Conservation (phyloP, 1,140 invertebrate species). For the Zaprionus africanus region DNA sequence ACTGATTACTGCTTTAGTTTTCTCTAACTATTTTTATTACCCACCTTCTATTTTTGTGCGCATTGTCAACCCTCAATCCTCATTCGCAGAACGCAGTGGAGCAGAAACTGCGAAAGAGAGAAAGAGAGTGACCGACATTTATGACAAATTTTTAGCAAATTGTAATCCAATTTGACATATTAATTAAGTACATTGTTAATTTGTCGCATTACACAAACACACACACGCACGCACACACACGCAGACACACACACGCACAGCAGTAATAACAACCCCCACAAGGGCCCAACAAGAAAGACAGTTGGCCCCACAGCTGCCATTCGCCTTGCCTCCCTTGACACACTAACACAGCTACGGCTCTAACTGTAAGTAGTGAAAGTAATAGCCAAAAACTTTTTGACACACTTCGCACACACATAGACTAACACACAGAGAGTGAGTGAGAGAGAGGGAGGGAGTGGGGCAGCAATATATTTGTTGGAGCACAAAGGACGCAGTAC, state of each 20-base stretch:
- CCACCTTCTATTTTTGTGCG: neutral
- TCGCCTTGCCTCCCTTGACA: constrained; percentile 8
- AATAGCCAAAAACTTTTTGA: constrained; percentile 73
- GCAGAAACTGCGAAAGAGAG: constrained; percentile 10
- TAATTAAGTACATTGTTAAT: constrained; percentile 80
- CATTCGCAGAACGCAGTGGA: neutral
- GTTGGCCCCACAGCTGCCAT: constrained; percentile 16
- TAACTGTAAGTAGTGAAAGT: constrained; percentile 75
- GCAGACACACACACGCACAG: neutral
- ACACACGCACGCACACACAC: constrained; percentile 50
- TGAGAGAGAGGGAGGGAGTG: neutral
- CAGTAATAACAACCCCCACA: constrained; percentile 41
- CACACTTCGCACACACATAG: constrained; percentile 59
- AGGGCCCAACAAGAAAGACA: constrained; percentile 8
- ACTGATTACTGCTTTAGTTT: neutral
- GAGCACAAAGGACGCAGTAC: constrained; percentile 50
- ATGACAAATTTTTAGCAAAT: constrained; percentile 80
- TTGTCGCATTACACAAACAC: constrained; percentile 71
- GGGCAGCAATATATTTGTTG: constrained; percentile 27
- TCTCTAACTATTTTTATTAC: neutral
- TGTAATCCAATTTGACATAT: constrained; percentile 78
- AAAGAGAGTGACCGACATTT: constrained; percentile 42
- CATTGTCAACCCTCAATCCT: neutral
- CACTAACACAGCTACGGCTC: constrained; percentile 26
- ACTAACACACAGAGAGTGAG: neutral